Conservation (phyloP, 2,888 invertebrate species). For the Schizotus pectinicornis region DNA sequence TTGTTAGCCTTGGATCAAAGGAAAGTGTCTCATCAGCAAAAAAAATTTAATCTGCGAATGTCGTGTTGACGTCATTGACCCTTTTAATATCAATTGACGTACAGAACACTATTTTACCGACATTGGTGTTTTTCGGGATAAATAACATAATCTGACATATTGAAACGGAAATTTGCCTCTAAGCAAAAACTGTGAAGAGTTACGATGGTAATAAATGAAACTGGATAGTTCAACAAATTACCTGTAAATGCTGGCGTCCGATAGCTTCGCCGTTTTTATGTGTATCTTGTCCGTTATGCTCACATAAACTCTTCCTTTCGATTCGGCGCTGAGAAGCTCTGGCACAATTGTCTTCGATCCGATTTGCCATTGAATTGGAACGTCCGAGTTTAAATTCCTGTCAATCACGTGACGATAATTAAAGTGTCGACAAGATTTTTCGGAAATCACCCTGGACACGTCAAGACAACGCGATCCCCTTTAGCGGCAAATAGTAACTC, state of each 20-base stretch:
- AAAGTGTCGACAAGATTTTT: constrained; percentile 6
- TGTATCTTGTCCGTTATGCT: constrained; percentile 65
- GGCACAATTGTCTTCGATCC: constrained; percentile 62
- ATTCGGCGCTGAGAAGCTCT: constrained; percentile 58
- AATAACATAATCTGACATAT: too few species aligned
- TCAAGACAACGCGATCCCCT: constrained; percentile 53
- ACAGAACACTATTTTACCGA: too few species aligned
- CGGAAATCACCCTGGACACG: constrained; percentile 60
- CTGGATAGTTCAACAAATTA: too few species aligned
- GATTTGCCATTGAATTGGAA: constrained; percentile 65
- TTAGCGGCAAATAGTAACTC: constrained; percentile 55
- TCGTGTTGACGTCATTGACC: too few species aligned
- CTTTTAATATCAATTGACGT: too few species aligned
- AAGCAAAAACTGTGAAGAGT: too few species aligned
- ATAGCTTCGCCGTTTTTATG: constrained; percentile 60
- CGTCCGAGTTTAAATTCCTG: constrained; percentile 63
- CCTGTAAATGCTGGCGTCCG: constrained; percentile 69
- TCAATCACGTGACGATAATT: constrained; percentile 19
- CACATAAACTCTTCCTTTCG: constrained; percentile 64
- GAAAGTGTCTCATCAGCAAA: too few species aligned
- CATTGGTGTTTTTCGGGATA: too few species aligned
- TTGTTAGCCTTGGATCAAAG: too few species aligned
- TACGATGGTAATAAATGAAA: too few species aligned
- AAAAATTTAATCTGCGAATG: too few species aligned
- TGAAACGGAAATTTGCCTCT: too few species aligned